These are phyloP conservation scores for Troides oblongomaculatus DNA, from an alignment of 2,888 invertebrate species.

Conservation along the genomic window DNA sequence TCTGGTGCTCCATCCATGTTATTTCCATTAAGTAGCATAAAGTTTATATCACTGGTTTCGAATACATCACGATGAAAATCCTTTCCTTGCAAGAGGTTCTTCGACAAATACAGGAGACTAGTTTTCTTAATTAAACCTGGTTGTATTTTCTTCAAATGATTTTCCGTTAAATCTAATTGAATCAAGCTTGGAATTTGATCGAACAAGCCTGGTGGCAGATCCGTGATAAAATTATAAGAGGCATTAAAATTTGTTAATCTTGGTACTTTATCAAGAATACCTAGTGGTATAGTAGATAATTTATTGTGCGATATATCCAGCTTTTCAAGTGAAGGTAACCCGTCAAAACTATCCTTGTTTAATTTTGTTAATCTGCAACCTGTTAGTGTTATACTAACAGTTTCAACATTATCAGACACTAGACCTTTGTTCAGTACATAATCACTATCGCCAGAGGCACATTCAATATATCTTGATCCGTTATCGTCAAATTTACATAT, in stretches of 20 bases:
- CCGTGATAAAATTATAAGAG: slow-evolving; percentile 48
- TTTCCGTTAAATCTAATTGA: slow-evolving; percentile 52
- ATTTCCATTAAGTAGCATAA: slow-evolving; percentile 53
- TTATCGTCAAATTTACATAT: slow-evolving; percentile 34
- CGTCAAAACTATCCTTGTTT: slow-evolving; percentile 47
- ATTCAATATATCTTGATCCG: slow-evolving; percentile 33
- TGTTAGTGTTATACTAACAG: slow-evolving; percentile 39
- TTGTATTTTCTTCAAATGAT: slow-evolving; percentile 43
- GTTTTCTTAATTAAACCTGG: slow-evolving; percentile 43
- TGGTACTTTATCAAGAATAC: slow-evolving; percentile 47
- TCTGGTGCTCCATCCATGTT: slow-evolving; percentile 49
- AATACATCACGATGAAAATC: slow-evolving; percentile 46
- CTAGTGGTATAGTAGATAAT: slow-evolving; percentile 46
- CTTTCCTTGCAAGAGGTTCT: slow-evolving; percentile 48
- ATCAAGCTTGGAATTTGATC: slow-evolving; percentile 48
- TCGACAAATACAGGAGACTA: slow-evolving; percentile 48
- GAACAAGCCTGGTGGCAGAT: slow-evolving; percentile 51
- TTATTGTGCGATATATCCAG: slow-evolving; percentile 56
- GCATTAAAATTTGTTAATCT: slow-evolving; percentile 49
- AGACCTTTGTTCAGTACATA: slow-evolving; percentile 44
- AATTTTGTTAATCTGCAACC: slow-evolving; percentile 45
- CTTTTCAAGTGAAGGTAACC: slow-evolving; percentile 43
- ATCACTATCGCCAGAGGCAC: slow-evolving; percentile 37
- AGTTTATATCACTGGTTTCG: slow-evolving; percentile 37
- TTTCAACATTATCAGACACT: slow-evolving; percentile 46